A percentile compares a stretch with the other conserved stretches of the same genome.
Evolutionary conservation across 2,888 invertebrate genomes (phyloP).

Genomic region (Hypercompe scribonia): DNA sequence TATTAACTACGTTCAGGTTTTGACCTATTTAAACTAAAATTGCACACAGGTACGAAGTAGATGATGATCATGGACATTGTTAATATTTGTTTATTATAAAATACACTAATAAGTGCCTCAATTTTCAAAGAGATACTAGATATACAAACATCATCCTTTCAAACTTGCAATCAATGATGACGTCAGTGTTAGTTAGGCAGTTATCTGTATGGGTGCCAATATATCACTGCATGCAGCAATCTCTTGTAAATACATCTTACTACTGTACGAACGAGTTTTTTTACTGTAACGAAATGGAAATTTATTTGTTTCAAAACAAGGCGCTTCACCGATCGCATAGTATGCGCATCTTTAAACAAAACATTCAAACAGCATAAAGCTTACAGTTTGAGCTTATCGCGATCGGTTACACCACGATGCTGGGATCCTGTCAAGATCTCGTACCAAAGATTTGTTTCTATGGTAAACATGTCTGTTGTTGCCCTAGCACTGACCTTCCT

Average conservation of each 20-base stretch:
- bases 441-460: slow-evolving; percentile 69
- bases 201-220: background rate
- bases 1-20: slow-evolving; percentile 11
- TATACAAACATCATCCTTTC: background rate
- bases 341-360: slow-evolving; percentile 34
- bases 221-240: background rate
- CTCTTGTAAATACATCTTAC: background rate
- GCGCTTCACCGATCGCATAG: background rate
- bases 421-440: slow-evolving; percentile 76
- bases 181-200: no score
- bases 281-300: background rate
- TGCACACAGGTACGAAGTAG: background rate
- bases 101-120: background rate
- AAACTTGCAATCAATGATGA: background rate
- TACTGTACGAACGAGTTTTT: background rate
- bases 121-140: background rate
- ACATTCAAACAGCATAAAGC: slow-evolving; percentile 49
- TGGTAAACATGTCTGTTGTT: slow-evolving; percentile 71
- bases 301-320: background rate
- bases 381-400: slow-evolving; percentile 55
- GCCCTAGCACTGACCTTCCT: slow-evolving; percentile 51
- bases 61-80: background rate
- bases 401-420: slow-evolving; percentile 72
- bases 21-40: background rate
- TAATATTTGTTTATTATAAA: background rate